A percentile compares a stretch with the other conserved stretches of the same genome.
phyloP scores from a whole-genome alignment of 2,888 invertebrate genomes.

The Philhelius pedissequus region DNA sequence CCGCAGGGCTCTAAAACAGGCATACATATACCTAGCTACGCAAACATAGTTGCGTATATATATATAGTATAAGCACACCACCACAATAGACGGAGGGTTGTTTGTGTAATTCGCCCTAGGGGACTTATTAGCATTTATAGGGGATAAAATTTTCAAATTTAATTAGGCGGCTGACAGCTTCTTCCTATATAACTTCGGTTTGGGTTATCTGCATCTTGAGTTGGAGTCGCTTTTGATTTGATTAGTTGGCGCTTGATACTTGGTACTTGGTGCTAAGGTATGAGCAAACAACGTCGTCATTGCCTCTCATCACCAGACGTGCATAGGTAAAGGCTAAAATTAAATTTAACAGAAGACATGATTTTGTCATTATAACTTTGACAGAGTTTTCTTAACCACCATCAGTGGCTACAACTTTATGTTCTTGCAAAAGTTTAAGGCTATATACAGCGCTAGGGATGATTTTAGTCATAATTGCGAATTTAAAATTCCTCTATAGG shows the following conservation, averaged over 20 bases:
- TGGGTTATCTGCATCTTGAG: conserved; percentile 35
- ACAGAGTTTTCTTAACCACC: conserved; percentile 54
- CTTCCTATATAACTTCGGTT: conserved; percentile 31
- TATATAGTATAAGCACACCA: not conserved
- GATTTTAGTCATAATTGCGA: conserved; percentile 5
- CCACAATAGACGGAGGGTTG: conserved; percentile 51
- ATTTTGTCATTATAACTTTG: conserved; percentile 64
- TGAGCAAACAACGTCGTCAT: not conserved
- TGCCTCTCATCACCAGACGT: conserved; percentile 6
- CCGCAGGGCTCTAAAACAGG: conserved; percentile 46
- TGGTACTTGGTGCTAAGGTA: conserved; percentile 13
- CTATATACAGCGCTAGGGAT: not conserved
- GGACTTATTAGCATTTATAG: conserved; percentile 65
- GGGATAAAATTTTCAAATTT: conserved; percentile 66
- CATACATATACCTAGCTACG: not conserved
- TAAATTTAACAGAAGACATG: conserved; percentile 63
- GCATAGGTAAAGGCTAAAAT: conserved; percentile 34
- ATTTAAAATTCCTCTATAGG: conserved; percentile 25
- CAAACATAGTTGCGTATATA: not conserved
- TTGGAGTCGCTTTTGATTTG: conserved; percentile 57
- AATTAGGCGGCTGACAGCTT: conserved; percentile 66
- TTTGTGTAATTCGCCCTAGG: conserved; percentile 61
- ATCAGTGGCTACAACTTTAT: not conserved
- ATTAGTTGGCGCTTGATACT: conserved; percentile 48
- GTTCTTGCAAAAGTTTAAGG: not conserved